Base-by-base conservation (phyloP, 2,113 vertebrate genomes). In the Nyctereutes procyonoides region DNA sequence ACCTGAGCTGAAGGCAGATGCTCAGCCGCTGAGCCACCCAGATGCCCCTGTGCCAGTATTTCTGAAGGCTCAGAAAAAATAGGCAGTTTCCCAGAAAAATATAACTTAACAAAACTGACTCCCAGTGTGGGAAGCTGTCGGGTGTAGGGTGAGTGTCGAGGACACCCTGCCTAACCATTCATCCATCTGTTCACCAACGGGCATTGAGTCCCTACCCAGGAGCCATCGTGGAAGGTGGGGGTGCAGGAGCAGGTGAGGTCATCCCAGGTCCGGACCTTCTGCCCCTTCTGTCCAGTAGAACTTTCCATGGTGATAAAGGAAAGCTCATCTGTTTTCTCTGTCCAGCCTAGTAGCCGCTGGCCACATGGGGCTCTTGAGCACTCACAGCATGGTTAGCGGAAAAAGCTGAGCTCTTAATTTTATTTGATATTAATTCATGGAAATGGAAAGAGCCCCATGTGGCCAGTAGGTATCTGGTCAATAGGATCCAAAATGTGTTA, bases 51-150 rank as follows among this genome's bases (percentile, higher is more conserved):
- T 14, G 53, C 58, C 85, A 76, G 2, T 69, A 3, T 51, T 81
- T 87, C n/a, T 32, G 60, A 84, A 62, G 74, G 62, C 38, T 20
- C 79, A 5, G 35, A 11, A 82, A 87, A 91, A 89, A 30, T 13
- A 16, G 60, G 20, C 60, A 12, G 3, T 91, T 63, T 93, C 69
- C 86, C 77, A 79, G 20, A 26, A 96, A 95, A 77, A 90, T 28
- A 26, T 16, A 63, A 55, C 32, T 79, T 73, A 84, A 67, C 60
- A 86, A 73, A 63, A 91, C 69, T 1, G 5, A 60, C 19, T 53
- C 56, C 62, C 24, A n/a, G 1, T 17, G 4, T 30, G 60, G 63
- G 82, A 67, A 80, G 32, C 58, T 30, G 5, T 24, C 43, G 4
- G 14, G 60, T 48, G 17, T 32, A 12, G 63, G 38, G 5, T 4